Conservation (phyloP, 2,888 invertebrate species). For the Gymnocheta viridis region DNA sequence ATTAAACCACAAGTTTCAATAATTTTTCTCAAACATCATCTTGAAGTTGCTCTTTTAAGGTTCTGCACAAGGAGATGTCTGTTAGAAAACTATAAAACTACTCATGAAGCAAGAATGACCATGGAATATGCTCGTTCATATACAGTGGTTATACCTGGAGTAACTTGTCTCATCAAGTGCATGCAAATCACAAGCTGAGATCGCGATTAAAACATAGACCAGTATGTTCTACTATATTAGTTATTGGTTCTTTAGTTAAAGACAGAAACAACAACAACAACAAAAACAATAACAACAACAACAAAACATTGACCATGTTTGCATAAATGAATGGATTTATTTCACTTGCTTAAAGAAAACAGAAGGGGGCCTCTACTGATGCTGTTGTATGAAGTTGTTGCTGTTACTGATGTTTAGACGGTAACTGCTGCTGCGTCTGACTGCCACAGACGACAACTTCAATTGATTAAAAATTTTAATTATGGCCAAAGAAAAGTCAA, state of each 20-base stretch:
- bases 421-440: conserved; percentile 48
- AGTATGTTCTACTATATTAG: conserved; percentile 64
- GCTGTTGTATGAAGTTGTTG: conserved; percentile 24
- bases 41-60: conserved; percentile 11
- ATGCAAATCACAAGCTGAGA: conserved; percentile 74
- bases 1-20: not conserved
- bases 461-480: conserved; percentile 75
- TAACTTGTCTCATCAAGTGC: conserved; percentile 73
- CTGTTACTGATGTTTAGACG: conserved; percentile 59
- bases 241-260: conserved; percentile 58
- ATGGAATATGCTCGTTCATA: conserved; percentile 2
- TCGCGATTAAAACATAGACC: conserved; percentile 70
- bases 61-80: conserved; percentile 27
- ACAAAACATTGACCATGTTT: conserved; percentile 51
- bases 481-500: conserved; percentile 64
- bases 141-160: conserved; percentile 52
- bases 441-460: conserved; percentile 71
- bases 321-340: conserved; percentile 70
- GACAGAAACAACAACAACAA: conserved; percentile 19
- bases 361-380: conserved; percentile 71
- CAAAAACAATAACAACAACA: conserved; percentile 2
- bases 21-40: not conserved
- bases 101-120: conserved; percentile 6
- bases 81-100: conserved; percentile 62
- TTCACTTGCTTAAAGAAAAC: conserved; percentile 71